Conservation (phyloP, 2,888 invertebrate genomes). For the Candidula unifasciata region DNA sequence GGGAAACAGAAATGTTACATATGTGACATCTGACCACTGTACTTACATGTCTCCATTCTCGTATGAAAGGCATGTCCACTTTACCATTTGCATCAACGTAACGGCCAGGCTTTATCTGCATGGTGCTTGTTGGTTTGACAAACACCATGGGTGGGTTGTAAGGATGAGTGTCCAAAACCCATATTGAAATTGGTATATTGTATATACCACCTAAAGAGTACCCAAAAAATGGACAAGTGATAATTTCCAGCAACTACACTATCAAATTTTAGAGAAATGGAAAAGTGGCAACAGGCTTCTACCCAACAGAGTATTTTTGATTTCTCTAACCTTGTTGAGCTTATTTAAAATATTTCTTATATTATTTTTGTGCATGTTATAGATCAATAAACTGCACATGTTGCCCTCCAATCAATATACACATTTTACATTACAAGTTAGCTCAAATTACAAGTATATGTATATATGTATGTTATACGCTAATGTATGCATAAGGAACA, state of each 20-base stretch:
- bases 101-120: constrained; percentile 95
- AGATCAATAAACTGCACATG: no score
- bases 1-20: background rate
- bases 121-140: constrained; percentile 94
- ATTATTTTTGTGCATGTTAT: no score
- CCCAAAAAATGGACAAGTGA: background rate
- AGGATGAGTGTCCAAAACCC: constrained; percentile 98
- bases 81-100: constrained; percentile 97
- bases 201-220: constrained; percentile 84
- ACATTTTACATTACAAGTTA: no score
- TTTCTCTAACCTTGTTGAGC: no score
- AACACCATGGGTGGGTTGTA: constrained; percentile 92
- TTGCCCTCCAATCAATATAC: no score
- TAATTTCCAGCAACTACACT: background rate
- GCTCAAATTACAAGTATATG: no score
- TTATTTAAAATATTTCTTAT: no score
- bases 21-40: background rate
- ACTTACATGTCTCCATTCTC: constrained; percentile 87
- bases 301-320: no score
- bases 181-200: constrained; percentile 97
- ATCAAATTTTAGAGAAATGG: no score
- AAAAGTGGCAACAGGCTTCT: no score
- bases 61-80: constrained; percentile 96
- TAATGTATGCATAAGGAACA: no score
- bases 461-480: no score